Conservation (phyloP, 23 tunicate species). For the Halocynthia aurantium region DNA sequence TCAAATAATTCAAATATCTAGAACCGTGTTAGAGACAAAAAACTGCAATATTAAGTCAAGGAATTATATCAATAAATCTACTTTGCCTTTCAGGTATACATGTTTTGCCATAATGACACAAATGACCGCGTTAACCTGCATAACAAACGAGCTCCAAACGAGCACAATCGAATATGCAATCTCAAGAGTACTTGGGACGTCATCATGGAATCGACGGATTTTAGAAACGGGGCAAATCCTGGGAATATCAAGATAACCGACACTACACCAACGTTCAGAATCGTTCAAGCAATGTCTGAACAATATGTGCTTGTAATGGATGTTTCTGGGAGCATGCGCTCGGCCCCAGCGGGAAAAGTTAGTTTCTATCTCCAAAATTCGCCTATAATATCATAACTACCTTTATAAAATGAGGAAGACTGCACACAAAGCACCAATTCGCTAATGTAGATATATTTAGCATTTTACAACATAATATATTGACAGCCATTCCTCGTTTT, state of each 20-base stretch:
- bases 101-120: slow-evolving; percentile 25
- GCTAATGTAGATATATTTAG: no score
- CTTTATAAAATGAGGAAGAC: no score
- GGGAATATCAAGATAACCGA: background rate
- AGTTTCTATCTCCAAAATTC: no score
- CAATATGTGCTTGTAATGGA: slow-evolving; percentile 22
- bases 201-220: slow-evolving; percentile 22
- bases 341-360: no score
- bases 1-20: background rate
- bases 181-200: slow-evolving; percentile 16
- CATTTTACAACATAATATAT: no score
- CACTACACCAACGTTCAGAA: slow-evolving; percentile 10
- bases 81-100: background rate
- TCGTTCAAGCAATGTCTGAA: slow-evolving; percentile 12
- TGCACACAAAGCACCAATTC: no score
- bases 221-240: slow-evolving; percentile 1
- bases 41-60: no score
- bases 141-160: slow-evolving; percentile 19
- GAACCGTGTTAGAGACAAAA: no score
- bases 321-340: slow-evolving; percentile 14
- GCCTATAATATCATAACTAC: no score
- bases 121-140: slow-evolving; percentile 23
- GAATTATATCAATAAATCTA: no score
- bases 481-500: no score
- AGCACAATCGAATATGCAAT: slow-evolving; percentile 13